Conservation (phyloP, 2,797 vertebrate genomes). For the Hippocampus kuda region DNA sequence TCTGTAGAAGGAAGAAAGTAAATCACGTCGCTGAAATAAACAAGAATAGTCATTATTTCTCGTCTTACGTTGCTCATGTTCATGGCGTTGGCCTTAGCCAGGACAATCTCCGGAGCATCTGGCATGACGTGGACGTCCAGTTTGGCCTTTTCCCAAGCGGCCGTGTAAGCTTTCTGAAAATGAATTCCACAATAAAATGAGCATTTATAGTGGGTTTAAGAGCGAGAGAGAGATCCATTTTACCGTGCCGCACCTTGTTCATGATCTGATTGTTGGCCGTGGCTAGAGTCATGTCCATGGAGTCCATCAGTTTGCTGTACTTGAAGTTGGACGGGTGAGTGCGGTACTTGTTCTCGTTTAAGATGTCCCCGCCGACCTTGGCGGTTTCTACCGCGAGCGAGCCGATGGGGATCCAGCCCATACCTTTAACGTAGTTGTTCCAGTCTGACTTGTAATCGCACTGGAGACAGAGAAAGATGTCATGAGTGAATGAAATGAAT, state of each 20-base stretch:
- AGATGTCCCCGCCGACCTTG: conserved; percentile 74
- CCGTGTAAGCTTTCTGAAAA: conserved; percentile 80
- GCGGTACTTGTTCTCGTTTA: conserved; percentile 76
- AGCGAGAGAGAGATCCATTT: not conserved
- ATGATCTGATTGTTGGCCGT: conserved; percentile 81
- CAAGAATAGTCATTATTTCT: not conserved
- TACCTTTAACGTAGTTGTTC: conserved; percentile 66
- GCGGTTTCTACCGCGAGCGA: conserved; percentile 80
- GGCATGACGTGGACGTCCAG: conserved; percentile 83
- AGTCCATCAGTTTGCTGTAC: conserved; percentile 79
- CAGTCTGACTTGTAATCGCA: conserved; percentile 80
- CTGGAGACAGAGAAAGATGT: conserved; percentile 50
- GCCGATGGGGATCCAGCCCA: conserved; percentile 80
- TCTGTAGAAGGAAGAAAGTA: conserved; percentile 60
- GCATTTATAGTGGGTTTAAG: not conserved
- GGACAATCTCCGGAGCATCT: conserved; percentile 81
- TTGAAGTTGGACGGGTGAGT: conserved; percentile 74
- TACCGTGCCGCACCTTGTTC: conserved; percentile 57
- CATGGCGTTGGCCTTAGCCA: conserved; percentile 71
- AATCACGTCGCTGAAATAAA: not conserved
- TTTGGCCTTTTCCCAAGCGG: conserved; percentile 90
- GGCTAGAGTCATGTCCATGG: conserved; percentile 80
- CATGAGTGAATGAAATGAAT: not conserved
- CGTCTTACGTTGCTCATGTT: conserved; percentile 64
- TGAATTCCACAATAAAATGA: conserved; percentile 16